Conservation (phyloP, 2,113 vertebrate genomes). For the Prunella himalayana region DNA sequence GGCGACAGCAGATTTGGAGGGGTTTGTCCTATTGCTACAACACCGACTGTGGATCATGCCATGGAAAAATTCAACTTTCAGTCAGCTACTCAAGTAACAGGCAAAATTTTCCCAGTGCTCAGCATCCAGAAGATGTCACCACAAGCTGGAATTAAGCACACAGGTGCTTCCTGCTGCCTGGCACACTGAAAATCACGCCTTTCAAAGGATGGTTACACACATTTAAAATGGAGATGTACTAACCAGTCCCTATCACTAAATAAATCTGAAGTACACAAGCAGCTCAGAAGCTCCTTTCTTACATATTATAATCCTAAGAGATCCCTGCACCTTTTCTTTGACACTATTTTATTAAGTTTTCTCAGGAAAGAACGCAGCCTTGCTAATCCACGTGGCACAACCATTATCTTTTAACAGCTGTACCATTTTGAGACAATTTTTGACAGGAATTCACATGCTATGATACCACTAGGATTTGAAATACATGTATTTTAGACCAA, state of each 20-base stretch:
- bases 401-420: neutral
- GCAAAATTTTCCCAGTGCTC: neutral
- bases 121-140: neutral
- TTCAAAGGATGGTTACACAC: neutral
- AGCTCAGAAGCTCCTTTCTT: neutral
- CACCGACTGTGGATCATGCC: rapidly evolving
- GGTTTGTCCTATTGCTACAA: neutral
- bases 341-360: neutral
- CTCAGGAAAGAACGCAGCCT: neutral
- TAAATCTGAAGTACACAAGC: neutral
- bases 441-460: neutral
- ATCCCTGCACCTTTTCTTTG: neutral
- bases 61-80: neutral
- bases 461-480: neutral
- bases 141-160: neutral
- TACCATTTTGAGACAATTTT: neutral
- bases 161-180: neutral
- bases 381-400: rapidly evolving
- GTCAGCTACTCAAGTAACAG: neutral
- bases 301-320: neutral
- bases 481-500: neutral
- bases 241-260: neutral
- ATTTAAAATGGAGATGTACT: neutral
- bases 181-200: rapidly evolving
- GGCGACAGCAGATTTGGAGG: neutral